A percentile compares a stretch with the other conserved stretches of the same genome.
phyloP scores from a whole-genome alignment of 2,797 vertebrate species.

The Centropyge bicolor region DNA sequence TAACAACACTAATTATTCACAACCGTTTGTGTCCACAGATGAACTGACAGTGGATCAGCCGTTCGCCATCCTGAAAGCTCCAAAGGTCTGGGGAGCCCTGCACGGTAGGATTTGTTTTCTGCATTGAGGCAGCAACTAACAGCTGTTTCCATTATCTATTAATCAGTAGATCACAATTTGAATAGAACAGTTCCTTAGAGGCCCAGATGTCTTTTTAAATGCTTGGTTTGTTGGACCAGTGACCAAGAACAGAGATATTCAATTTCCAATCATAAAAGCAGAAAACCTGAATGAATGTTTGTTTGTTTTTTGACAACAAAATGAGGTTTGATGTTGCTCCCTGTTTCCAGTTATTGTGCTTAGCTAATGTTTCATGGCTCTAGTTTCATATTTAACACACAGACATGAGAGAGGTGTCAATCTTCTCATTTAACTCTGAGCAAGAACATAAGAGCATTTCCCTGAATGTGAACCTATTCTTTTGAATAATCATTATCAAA shows the following conservation, averaged over 20 bases:
- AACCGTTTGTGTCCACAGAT: slow-evolving; percentile 81
- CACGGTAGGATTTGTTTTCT: slow-evolving; percentile 83
- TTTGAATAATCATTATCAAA: neutral
- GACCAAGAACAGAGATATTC: neutral
- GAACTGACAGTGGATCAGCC: slow-evolving; percentile 85
- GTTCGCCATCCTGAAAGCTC: slow-evolving; percentile 88
- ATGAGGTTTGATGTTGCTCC: too few relatives aligned
- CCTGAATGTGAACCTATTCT: neutral
- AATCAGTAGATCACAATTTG: neutral
- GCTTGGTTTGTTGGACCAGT: neutral
- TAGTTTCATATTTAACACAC: neutral
- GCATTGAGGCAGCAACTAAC: neutral
- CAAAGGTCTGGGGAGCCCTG: slow-evolving; percentile 94
- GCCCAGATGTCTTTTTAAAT: neutral
- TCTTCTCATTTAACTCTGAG: neutral
- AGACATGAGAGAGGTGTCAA: neutral
- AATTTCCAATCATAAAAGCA: neutral
- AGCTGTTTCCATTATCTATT: neutral
- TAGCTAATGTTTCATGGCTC: neutral
- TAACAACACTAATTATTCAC: neutral
- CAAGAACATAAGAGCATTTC: neutral
- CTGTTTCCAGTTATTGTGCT: too few relatives aligned
- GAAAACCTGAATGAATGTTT: neutral
- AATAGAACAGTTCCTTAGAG: neutral
- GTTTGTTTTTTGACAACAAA: neutral